Evolutionary conservation across 2,113 vertebrate genomes (phyloP), one percentile per base, ranked within the genome.

Genomic region (Poeciliopsis prolifica): DNA sequence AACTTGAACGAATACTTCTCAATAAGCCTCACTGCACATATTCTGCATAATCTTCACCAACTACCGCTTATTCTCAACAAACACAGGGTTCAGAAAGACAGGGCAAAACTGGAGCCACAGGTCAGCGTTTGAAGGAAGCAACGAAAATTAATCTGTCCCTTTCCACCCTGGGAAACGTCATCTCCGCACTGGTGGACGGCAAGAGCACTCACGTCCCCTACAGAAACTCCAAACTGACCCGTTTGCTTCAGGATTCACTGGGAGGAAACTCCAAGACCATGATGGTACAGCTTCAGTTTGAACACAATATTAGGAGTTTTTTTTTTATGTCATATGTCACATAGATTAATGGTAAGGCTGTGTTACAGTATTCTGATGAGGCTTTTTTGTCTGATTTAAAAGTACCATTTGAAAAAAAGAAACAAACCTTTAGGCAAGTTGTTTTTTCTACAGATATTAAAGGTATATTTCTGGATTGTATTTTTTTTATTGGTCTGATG

Each of bases 221-320:
- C 87, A 96, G 98, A 65, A 99, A 99, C 85, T 99, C 98, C 44
- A 99, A 99, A 87, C 93, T 99, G 22, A 99, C 98, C 0, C 95
- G 98, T 15, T 94, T 99, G 74, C 95, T 99, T 64, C 97, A 99
- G 87, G 98, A 99, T 87, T 99, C 98, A 0, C 91, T 99, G 3
- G 98, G 98, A 58, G 98, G 98, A 88, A 99, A 99, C 90, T 99
- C 98, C 66, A 99, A 99, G 91, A 99, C 98, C 42, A 98, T 99
- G 98, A 99, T 99, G 98, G 98, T 99, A 93, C 44, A 35, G 58
- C 67, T 68, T 51, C 58, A 63, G 9, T 72, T 78, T 68, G 2
- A 65, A 62, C 68, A 30, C 9, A 31, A 0, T 0, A 24, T 29
- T 61, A 22, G 24, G 26, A 44, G 37, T n/a, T 1, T 17, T 54